A percentile compares a stretch with the other conserved stretches of the same genome.
Conservation (phyloP, 2,113 vertebrate genomes). For the Platanista minor region DNA sequence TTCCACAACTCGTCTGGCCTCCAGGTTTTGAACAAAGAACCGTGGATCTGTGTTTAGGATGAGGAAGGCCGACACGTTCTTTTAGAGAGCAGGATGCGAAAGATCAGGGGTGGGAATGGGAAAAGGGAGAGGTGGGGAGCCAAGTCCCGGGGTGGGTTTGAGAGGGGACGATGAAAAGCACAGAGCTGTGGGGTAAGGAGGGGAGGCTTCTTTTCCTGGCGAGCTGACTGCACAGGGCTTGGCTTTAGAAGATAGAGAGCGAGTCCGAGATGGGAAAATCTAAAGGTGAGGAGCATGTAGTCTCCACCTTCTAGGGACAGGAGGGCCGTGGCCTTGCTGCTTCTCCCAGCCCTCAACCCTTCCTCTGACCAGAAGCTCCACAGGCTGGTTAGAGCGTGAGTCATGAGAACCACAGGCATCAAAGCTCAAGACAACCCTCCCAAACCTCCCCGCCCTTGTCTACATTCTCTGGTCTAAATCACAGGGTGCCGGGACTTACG, state of each 20-base stretch:
- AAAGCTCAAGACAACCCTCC: background rate
- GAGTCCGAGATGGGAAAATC: background rate
- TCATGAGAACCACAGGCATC: background rate
- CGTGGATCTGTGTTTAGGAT: background rate
- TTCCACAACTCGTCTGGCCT: background rate
- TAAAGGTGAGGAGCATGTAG: background rate
- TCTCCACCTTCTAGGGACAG: background rate
- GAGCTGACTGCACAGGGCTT: background rate
- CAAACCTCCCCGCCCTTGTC: background rate
- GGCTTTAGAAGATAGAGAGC: background rate
- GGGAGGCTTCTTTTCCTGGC: background rate
- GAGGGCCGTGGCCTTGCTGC: background rate
- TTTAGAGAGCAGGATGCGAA: background rate
- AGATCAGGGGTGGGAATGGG: background rate
- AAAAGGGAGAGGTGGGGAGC: background rate
- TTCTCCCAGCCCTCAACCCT: background rate
- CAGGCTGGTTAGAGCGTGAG: background rate
- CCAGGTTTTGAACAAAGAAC: conserved; percentile 6
- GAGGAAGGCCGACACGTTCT: background rate
- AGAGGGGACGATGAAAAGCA: background rate
- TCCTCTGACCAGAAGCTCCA: background rate
- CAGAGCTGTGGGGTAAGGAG: background rate
- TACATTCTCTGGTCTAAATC: conserved; percentile 22
- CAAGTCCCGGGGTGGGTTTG: background rate
- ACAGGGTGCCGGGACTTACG: conserved; percentile 53